Conservation (phyloP, 2,888 invertebrate genomes). For the Apamea epomidion region DNA sequence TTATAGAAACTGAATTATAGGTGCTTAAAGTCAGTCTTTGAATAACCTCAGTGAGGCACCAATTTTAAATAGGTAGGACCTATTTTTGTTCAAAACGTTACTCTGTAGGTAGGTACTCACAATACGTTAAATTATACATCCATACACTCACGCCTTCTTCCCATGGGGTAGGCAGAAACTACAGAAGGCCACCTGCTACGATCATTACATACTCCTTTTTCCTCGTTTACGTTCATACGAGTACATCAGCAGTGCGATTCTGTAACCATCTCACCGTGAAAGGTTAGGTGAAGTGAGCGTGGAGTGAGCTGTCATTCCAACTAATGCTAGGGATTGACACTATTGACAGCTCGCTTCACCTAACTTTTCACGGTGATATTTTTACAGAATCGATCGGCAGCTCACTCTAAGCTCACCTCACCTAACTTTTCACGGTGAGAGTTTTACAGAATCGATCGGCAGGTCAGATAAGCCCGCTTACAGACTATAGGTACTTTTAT, state of each 20-base stretch:
- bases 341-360: no score
- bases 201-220: no score
- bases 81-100: not conserved
- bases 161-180: not conserved
- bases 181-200: not conserved
- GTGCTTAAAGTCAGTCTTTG: conserved; percentile 4
- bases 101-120: not conserved
- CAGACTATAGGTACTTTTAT: not conserved
- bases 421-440: no score
- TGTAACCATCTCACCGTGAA: no score
- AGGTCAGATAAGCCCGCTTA: not conserved
- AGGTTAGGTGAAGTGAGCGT: no score
- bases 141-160: not conserved
- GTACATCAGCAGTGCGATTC: no score
- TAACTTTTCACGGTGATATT: no score
- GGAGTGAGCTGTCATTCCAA: no score
- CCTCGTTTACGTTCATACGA: not conserved
- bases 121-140: not conserved
- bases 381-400: no score
- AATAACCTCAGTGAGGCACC: not conserved
- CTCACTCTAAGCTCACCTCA: no score
- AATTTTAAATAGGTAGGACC: not conserved
- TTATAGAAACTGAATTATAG: conserved; percentile 24
- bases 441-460: no score
- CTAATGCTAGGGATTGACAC: no score